Evolutionary conservation across 2,888 invertebrate species (phyloP).

Genomic region (Imbricaverruca yamaguchii): DNA sequence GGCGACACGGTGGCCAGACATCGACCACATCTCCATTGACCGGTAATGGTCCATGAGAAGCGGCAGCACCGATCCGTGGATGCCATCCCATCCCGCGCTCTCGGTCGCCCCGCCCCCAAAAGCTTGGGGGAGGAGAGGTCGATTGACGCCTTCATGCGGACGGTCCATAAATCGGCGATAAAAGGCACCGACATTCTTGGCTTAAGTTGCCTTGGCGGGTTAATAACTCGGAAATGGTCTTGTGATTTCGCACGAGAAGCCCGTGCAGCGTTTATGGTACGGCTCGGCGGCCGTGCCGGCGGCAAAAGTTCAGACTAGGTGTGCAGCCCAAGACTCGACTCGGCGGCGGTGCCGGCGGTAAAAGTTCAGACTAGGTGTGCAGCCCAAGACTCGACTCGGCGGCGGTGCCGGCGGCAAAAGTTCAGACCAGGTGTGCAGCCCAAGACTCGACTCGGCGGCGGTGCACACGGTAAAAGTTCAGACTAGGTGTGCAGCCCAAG

Average conservation of each 20-base stretch:
- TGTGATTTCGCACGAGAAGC: neutral
- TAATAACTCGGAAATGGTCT: neutral
- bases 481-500: neutral
- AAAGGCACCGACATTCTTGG: neutral
- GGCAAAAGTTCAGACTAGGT: neutral
- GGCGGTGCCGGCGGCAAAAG: neutral
- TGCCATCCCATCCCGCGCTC: neutral
- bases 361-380: neutral
- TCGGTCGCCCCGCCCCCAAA: neutral
- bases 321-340: neutral
- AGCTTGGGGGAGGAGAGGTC: neutral
- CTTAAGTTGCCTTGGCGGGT: neutral
- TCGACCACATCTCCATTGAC: neutral
- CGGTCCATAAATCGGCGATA: neutral
- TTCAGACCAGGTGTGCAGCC: neutral
- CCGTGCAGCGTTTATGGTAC: neutral
- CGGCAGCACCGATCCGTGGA: neutral
- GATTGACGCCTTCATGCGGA: neutral
- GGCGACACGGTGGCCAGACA: neutral
- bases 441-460: neutral
- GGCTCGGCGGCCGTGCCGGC: neutral
- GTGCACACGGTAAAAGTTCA: neutral
- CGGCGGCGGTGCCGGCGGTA: neutral
- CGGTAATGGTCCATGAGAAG: neutral
- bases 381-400: neutral